Conservation (phyloP, 2,888 invertebrate genomes). For the Zelleria hepariella region DNA sequence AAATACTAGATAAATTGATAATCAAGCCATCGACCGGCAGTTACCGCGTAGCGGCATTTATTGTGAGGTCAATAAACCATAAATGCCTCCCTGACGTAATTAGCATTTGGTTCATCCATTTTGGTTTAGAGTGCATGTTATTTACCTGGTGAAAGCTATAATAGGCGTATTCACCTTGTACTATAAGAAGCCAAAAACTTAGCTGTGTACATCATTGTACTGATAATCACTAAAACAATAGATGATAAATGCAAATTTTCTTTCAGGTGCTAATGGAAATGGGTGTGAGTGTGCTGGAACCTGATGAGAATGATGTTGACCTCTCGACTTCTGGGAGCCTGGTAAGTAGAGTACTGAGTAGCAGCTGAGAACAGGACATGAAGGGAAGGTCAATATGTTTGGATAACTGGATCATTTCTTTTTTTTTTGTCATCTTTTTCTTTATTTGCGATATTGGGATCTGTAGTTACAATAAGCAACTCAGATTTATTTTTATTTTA, state of each 20-base stretch:
- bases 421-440: too few relatives aligned
- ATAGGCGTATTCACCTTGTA: neutral
- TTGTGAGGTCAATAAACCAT: neutral
- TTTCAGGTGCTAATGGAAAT: slow-evolving; percentile 56
- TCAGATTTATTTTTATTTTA: too few relatives aligned
- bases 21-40: neutral
- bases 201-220: too few relatives aligned
- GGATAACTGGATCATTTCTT: too few relatives aligned
- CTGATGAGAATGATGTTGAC: slow-evolving; percentile 36
- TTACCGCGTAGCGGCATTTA: neutral
- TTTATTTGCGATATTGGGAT: too few relatives aligned
- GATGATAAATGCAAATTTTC: neutral
- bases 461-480: too few relatives aligned
- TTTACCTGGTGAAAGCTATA: neutral
- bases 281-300: slow-evolving; percentile 57
- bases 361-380: too few relatives aligned
- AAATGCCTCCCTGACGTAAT: neutral
- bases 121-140: neutral
- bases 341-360: slow-evolving; percentile 11
- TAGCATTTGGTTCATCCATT: neutral
- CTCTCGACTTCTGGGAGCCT: slow-evolving; percentile 12
- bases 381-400: too few relatives aligned
- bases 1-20: neutral
- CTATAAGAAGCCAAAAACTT: too few relatives aligned
- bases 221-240: too few relatives aligned